Conservation (phyloP, 2,113 vertebrate genomes). For the Petrocephalus microphthalmus region DNA sequence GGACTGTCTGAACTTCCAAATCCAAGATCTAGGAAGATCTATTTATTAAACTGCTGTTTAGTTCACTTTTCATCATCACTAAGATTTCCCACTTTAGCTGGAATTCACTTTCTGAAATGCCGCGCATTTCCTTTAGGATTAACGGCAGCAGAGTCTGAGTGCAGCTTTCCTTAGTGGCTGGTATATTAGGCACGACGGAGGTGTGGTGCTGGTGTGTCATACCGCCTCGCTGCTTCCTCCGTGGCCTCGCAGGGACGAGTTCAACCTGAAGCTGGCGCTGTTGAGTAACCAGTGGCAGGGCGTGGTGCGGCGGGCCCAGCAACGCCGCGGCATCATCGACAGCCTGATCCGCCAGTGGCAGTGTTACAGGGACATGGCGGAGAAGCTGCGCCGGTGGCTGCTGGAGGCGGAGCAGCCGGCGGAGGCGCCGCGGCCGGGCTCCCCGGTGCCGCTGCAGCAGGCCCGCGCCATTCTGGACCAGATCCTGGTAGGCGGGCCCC, state of each 20-base stretch:
- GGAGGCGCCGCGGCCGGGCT: conserved; percentile 49
- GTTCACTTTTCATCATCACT: neutral
- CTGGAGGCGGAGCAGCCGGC: conserved; percentile 67
- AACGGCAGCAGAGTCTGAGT: neutral
- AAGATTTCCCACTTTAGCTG: neutral
- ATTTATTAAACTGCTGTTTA: neutral
- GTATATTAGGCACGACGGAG: neutral
- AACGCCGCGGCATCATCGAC: conserved; percentile 89
- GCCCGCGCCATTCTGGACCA: conserved; percentile 79
- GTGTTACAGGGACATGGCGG: conserved; percentile 82
- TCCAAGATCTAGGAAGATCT: neutral
- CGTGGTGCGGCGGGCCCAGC: conserved; percentile 87
- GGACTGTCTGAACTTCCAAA: neutral
- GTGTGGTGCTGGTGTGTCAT: neutral
- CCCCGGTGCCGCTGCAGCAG: conserved; percentile 73
- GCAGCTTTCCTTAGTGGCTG: neutral
- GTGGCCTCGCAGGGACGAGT: conserved; percentile 74
- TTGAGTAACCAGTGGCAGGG: conserved; percentile 96
- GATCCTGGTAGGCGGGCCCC: conserved; percentile 70
- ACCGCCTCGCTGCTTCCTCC: neutral
- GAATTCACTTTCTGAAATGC: neutral
- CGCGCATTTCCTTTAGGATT: too few relatives aligned
- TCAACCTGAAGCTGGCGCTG: conserved; percentile 81
- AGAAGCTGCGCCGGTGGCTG: conserved; percentile 83
- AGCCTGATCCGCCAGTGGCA: conserved; percentile 92